Evolutionary conservation across 2,888 invertebrate genomes (phyloP).

Genomic region (Scaeva pyrastri): DNA sequence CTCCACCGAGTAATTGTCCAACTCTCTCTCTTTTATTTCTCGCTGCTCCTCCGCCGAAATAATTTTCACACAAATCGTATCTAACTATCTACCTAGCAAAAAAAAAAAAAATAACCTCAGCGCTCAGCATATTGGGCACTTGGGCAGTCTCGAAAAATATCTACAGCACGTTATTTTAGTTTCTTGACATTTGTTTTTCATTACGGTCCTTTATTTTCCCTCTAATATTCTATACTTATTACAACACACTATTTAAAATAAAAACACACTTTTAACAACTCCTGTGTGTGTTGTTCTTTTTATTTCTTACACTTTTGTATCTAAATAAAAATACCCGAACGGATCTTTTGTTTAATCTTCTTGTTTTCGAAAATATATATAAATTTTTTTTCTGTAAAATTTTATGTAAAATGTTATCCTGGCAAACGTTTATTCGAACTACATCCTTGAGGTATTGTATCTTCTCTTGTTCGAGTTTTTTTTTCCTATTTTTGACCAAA

Average conservation of each 20-base stretch:
- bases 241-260: constrained; percentile 29
- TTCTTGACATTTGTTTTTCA: constrained; percentile 77
- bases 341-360: constrained; percentile 19
- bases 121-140: constrained; percentile 16
- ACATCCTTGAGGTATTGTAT: constrained; percentile 21
- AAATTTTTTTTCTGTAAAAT: background rate
- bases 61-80: background rate
- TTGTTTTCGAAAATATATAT: constrained; percentile 37
- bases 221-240: constrained; percentile 37
- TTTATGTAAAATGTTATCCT: constrained; percentile 18
- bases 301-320: constrained; percentile 6
- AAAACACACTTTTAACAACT: constrained; percentile 13
- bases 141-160: constrained; percentile 53
- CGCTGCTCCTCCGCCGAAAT: background rate
- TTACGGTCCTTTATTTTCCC: constrained; percentile 75
- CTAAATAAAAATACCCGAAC: constrained; percentile 9
- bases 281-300: background rate
- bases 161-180: constrained; percentile 69
- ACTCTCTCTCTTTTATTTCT: constrained; percentile 9
- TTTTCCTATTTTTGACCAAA: background rate
- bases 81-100: constrained; percentile 4
- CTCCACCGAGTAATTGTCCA: background rate
- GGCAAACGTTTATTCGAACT: constrained; percentile 5
- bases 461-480: background rate
- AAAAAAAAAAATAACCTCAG: constrained; percentile 16